These are phyloP conservation scores for Drosophila silvestris DNA, from an alignment of 2,888 invertebrate species.

Conservation along the genomic window DNA sequence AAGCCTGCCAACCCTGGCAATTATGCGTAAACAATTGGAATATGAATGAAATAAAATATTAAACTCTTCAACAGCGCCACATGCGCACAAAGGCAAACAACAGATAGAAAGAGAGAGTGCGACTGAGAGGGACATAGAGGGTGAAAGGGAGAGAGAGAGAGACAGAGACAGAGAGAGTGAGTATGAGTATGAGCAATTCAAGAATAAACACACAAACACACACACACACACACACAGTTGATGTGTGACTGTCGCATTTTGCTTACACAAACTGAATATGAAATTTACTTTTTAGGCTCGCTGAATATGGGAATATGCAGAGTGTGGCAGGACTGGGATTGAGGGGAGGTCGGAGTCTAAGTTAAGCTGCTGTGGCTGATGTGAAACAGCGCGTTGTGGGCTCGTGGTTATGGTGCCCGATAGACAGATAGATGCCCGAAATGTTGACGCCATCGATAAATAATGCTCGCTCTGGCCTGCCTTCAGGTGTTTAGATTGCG, in stretches of 20 bases:
- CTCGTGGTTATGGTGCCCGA: conserved; percentile 21
- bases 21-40: conserved; percentile 68
- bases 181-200: conserved; percentile 16
- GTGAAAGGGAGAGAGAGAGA: neutral
- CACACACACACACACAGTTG: conserved; percentile 39
- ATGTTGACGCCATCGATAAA: conserved; percentile 68
- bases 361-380: conserved; percentile 45
- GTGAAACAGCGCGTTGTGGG: conserved; percentile 5
- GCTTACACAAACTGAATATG: conserved; percentile 69
- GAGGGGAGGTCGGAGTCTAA: neutral
- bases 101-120: neutral
- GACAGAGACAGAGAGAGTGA: neutral
- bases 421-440: conserved; percentile 17
- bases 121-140: neutral
- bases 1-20: conserved; percentile 13
- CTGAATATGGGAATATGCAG: neutral
- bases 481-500: conserved; percentile 41
- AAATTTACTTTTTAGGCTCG: conserved; percentile 51
- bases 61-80: conserved; percentile 49
- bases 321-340: neutral
- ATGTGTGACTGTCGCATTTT: conserved; percentile 66
- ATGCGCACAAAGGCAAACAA: conserved; percentile 44
- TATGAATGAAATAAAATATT: conserved; percentile 61
- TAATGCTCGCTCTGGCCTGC: conserved; percentile 48
- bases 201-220: conserved; percentile 9